Evolutionary conservation across 1,140 invertebrate genomes (phyloP).

Genomic region (Ridgeia piscesae): DNA sequence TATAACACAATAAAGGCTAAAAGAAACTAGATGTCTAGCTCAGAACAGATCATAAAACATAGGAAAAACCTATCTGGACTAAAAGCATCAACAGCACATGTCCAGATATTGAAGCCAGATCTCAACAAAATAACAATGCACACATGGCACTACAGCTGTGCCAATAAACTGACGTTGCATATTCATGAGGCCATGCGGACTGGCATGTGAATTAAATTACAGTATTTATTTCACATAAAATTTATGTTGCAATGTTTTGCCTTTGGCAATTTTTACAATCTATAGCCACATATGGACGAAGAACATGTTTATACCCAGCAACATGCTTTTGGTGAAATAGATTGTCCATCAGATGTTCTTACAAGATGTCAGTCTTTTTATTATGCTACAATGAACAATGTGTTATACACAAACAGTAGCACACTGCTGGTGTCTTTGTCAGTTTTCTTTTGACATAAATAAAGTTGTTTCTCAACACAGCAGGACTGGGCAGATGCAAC

Average conservation of each 20-base stretch:
- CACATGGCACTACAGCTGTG: neutral
- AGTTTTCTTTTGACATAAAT: neutral
- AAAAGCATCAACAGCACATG: neutral
- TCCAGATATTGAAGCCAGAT: neutral
- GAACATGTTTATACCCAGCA: neutral
- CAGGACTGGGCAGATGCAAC: neutral
- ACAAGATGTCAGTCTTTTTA: too few relatives aligned
- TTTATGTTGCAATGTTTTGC: neutral
- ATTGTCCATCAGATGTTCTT: neutral
- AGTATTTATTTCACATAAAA: neutral
- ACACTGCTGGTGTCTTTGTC: neutral
- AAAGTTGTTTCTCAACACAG: neutral
- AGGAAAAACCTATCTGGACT: neutral
- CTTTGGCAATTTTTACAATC: neutral
- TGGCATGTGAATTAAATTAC: neutral
- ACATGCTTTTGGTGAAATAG: neutral
- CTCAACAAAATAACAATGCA: neutral
- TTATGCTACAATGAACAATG: too few relatives aligned
- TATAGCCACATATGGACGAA: neutral
- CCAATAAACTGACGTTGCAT: neutral
- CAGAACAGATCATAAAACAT: neutral
- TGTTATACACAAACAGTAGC: neutral
- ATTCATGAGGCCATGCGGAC: neutral
- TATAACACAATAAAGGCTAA: neutral
- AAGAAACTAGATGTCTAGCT: neutral